phyloP scores from a whole-genome alignment of 1,140 invertebrate species.

The Pristionchus pacificus region DNA sequence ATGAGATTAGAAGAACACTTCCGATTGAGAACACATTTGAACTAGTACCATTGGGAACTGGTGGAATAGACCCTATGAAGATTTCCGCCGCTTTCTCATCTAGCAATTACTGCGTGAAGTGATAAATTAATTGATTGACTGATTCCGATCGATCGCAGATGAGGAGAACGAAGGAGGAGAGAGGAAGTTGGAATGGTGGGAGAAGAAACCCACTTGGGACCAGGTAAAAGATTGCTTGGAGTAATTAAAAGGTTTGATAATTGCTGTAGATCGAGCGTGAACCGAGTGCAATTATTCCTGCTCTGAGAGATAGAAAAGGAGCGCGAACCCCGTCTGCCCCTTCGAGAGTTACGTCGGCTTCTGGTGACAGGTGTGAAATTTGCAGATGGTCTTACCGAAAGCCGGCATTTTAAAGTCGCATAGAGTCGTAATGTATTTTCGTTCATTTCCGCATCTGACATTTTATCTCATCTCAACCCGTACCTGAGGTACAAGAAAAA shows the following conservation, averaged over 20 bases:
- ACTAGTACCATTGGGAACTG: background rate
- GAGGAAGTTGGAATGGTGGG: constrained; percentile 29
- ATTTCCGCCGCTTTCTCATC: no score
- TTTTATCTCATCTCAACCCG: no score
- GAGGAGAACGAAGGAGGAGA: background rate
- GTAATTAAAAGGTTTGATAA: background rate
- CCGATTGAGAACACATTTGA: background rate
- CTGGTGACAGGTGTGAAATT: no score
- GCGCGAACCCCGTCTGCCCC: background rate
- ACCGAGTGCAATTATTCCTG: constrained; percentile 27
- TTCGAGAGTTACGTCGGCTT: background rate
- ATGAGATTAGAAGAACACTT: background rate
- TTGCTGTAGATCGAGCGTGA: background rate
- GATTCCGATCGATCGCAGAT: background rate
- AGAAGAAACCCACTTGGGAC: constrained; percentile 16
- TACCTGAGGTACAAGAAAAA: no score
- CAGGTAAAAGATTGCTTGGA: constrained; percentile 3
- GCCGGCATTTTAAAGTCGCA: background rate
- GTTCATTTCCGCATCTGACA: no score
- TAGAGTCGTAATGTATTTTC: no score
- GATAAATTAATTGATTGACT: background rate
- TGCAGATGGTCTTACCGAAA: no score
- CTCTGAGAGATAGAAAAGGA: constrained; percentile 4
- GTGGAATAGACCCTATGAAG: background rate
- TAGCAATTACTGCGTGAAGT: no score